Base-by-base conservation (phyloP, 2,797 vertebrate genomes). In the Phoeniculus purpureus region DNA sequence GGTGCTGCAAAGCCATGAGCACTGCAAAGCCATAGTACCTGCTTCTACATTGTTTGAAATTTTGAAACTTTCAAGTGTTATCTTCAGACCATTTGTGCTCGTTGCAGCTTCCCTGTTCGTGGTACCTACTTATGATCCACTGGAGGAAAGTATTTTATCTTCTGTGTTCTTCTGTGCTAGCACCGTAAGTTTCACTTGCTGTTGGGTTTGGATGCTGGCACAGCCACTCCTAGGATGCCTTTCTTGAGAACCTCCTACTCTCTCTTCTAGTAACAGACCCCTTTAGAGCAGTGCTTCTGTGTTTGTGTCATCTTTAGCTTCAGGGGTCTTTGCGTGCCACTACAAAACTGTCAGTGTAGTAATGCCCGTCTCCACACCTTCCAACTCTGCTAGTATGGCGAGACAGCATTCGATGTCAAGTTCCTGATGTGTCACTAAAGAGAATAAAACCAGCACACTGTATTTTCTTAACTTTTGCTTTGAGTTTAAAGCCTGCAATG, bases 401-500 rank as follows among this genome's bases (percentile, higher is more conserved):
- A 10, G n/a, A 25, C 20, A 70, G 0, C 45, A 22, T 13, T 59
- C 2, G 0, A 8, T 50, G 47, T 5, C 1, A 3, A 90, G 47
- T 54, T 89, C 66, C 65, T 65, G 34, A 15, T 60, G 7, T 3
- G 2, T 48, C 85, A 65, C n/a, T 14, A 51, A 45, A 78, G 72
- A 64, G 31, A 77, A 51, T 21, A 71, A 55, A 62, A n/a, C 54
- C 23, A 51, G 27, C 37, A 6, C 77, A 19, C 26, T 45, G 6
- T 21, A 29, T 81, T 70, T 50, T 66, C 23, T 81, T 50, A 58
- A 47, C n/a, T 80, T 85, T 78, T 78, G 14, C 66, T 56, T 59
- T 47, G 62, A 62, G 15, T 60, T 83, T 70, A 83, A 81, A 73
- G 48, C 54, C 26, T 79, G 10, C 25, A 20, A 4, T 23, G 50